These are phyloP conservation scores for Cryptotermes secundus DNA, from an alignment of 1,140 invertebrate species.

Conservation along the genomic window DNA sequence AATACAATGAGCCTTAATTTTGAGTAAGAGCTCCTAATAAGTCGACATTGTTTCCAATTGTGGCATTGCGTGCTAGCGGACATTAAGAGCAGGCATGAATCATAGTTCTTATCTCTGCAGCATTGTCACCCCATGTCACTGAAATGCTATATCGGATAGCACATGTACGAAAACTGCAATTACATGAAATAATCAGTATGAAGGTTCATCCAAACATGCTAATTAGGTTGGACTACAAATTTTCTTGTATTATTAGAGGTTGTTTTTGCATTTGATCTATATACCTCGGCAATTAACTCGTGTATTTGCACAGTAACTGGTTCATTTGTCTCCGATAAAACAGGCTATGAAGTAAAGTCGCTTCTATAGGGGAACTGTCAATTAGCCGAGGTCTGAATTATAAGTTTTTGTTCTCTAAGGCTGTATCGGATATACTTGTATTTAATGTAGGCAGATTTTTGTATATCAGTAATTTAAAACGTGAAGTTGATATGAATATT, in stretches of 20 bases:
- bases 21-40: not conserved
- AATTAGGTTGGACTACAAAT: not conserved
- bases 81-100: not conserved
- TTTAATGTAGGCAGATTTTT: too few species aligned
- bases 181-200: not conserved
- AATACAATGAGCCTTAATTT: not conserved
- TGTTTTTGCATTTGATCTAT: not conserved
- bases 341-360: too few species aligned
- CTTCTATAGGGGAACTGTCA: too few species aligned
- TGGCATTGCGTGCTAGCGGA: not conserved
- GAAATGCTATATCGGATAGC: not conserved
- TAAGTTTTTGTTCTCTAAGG: too few species aligned
- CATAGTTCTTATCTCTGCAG: not conserved
- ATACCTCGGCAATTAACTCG: not conserved
- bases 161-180: not conserved
- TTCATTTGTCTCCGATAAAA: not conserved
- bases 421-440: too few species aligned
- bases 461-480: too few species aligned
- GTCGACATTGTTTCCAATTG: not conserved
- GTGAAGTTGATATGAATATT: too few species aligned
- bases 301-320: not conserved
- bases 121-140: slow-evolving; percentile 5
- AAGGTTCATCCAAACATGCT: not conserved
- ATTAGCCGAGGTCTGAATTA: too few species aligned
- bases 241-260: not conserved